phyloP scores from a whole-genome alignment of 1,140 invertebrate species.

The Drosophila equinoxialis region DNA sequence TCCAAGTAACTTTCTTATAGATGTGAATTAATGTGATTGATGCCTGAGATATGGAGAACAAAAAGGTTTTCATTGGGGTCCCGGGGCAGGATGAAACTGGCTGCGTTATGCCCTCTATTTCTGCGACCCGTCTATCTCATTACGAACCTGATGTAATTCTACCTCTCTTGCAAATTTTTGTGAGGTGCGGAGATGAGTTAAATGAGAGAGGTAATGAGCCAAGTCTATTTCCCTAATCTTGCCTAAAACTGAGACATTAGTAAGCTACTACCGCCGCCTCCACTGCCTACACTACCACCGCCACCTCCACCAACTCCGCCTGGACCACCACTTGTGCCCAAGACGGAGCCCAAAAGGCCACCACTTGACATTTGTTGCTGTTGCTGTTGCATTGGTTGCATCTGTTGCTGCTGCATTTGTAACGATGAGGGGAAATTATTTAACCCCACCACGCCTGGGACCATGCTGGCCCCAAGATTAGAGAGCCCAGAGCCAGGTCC shows the following conservation, averaged over 20 bases:
- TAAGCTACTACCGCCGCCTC: slow-evolving; percentile 63
- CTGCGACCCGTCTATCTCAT: not conserved
- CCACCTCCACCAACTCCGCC: slow-evolving; percentile 37
- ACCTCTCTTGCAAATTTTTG: slow-evolving; percentile 20
- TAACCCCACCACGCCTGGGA: slow-evolving; percentile 45
- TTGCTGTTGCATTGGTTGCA: slow-evolving; percentile 60
- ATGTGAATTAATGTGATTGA: not conserved
- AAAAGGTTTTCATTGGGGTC: not conserved
- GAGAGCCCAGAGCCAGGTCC: slow-evolving; percentile 47
- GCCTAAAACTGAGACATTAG: slow-evolving; percentile 74
- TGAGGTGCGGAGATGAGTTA: slow-evolving; percentile 18
- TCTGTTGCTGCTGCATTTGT: slow-evolving; percentile 67
- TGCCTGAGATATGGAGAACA: not conserved
- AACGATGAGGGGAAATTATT: slow-evolving; percentile 64
- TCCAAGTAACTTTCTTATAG: not conserved
- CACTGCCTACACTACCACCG: slow-evolving; percentile 46
- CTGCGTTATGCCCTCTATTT: not conserved
- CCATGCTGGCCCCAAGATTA: slow-evolving; percentile 47
- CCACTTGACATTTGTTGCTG: slow-evolving; percentile 71
- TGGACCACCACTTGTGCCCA: slow-evolving; percentile 58
- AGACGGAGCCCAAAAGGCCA: slow-evolving; percentile 61
- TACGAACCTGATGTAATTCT: not conserved
- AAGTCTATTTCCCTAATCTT: slow-evolving; percentile 74
- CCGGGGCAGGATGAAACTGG: not conserved
- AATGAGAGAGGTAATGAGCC: slow-evolving; percentile 73